Conservation (phyloP, 2,113 vertebrate species). For the Hoplias malabaricus region DNA sequence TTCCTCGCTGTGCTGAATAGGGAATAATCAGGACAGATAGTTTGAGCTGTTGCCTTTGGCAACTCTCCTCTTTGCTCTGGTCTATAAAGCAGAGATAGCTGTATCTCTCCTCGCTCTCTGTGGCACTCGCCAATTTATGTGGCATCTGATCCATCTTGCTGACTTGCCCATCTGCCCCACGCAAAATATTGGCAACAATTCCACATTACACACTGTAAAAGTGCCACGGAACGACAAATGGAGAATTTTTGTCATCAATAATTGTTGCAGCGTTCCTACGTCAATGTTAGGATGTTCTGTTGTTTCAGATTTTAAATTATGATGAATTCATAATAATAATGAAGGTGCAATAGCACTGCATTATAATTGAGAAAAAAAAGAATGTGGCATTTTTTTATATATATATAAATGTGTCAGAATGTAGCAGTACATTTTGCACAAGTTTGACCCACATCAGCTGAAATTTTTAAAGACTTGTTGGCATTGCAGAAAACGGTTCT, state of each 20-base stretch:
- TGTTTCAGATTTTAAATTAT: not conserved
- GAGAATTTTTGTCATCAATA: conserved; percentile 61
- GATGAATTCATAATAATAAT: not conserved
- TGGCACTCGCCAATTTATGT: conserved; percentile 73
- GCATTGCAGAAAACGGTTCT: too few species aligned
- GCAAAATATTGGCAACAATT: conserved; percentile 67
- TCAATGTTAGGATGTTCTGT: conserved; percentile 52
- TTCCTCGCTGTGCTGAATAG: conserved; percentile 39
- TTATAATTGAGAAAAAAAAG: not conserved
- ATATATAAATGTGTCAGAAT: too few species aligned
- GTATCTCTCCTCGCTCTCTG: conserved; percentile 59
- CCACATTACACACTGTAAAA: conserved; percentile 73
- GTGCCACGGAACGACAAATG: conserved; percentile 73
- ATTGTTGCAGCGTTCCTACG: conserved; percentile 56
- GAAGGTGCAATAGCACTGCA: not conserved
- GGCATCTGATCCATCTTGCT: conserved; percentile 69
- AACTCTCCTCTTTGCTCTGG: conserved; percentile 40
- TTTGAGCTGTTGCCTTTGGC: conserved; percentile 69
- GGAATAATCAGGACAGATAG: conserved; percentile 40
- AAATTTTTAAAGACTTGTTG: too few species aligned
- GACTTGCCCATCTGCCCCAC: conserved; percentile 73
- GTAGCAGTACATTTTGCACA: too few species aligned
- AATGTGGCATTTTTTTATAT: too few species aligned
- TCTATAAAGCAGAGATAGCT: conserved; percentile 66
- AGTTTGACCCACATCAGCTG: too few species aligned